Percentiles rank a stretch among this genome's conserved stretches.
Conservation (phyloP, 23 tunicate genomes). For the Diplosoma virens region DNA sequence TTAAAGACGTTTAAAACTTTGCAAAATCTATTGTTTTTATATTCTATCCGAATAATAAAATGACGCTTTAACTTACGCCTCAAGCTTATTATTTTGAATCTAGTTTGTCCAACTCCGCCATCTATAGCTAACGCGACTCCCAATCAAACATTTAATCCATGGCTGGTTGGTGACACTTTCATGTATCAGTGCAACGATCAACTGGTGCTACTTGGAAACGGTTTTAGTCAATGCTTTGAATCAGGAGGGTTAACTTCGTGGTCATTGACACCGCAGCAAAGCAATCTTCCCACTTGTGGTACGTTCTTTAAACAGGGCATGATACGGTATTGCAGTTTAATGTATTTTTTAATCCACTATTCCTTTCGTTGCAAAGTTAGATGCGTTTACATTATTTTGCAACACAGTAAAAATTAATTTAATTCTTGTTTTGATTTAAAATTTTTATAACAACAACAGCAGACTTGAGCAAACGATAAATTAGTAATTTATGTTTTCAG, state of each 20-base stretch:
- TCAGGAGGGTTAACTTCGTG: neutral
- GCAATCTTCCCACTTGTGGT: conserved; percentile 5
- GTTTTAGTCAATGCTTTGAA: neutral
- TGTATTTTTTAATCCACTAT: neutral
- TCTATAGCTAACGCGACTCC: neutral
- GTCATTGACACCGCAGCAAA: neutral
- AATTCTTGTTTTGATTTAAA: neutral
- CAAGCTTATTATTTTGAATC: too few relatives aligned
- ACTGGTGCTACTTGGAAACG: neutral
- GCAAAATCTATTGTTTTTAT: too few relatives aligned
- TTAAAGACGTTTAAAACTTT: too few relatives aligned
- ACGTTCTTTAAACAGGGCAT: neutral
- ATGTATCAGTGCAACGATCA: neutral
- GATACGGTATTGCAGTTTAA: neutral
- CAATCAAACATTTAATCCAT: neutral
- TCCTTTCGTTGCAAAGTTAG: too few relatives aligned
- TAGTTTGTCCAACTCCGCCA: conserved; percentile 3
- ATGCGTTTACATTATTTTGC: too few relatives aligned
- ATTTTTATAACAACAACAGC: neutral
- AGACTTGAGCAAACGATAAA: too few relatives aligned
- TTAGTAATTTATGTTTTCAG: neutral
- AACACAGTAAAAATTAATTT: too few relatives aligned
- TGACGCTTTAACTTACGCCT: too few relatives aligned
- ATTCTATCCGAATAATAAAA: too few relatives aligned
- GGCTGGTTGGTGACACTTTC: neutral